phyloP scores from a whole-genome alignment of 2,888 invertebrate species.

The Phengaris arion region DNA sequence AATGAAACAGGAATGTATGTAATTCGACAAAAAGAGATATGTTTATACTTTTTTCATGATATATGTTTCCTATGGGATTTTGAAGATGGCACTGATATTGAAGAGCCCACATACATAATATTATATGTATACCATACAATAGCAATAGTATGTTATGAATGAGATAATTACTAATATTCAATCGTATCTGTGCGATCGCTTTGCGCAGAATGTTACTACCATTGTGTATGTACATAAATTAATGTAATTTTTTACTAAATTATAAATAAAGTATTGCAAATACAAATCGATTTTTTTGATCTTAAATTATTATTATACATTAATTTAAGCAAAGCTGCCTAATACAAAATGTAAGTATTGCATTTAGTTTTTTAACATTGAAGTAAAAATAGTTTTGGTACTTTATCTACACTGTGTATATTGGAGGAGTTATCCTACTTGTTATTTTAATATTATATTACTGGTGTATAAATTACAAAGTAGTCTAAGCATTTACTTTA shows the following conservation, averaged over 20 bases:
- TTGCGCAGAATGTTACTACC: slow-evolving; percentile 49
- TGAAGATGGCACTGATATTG: neutral
- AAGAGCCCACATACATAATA: neutral
- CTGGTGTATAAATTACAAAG: too few species aligned
- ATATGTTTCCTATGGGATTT: neutral
- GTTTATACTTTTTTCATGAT: neutral
- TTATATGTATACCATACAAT: slow-evolving; percentile 3
- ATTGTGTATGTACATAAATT: slow-evolving; percentile 67
- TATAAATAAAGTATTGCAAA: slow-evolving; percentile 68
- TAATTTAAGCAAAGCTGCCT: neutral
- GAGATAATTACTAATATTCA: slow-evolving; percentile 39
- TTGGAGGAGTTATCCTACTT: too few species aligned
- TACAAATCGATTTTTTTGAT: slow-evolving; percentile 52
- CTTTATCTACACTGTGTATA: too few species aligned
- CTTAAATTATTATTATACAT: neutral
- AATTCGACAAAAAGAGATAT: neutral
- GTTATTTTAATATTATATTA: too few species aligned
- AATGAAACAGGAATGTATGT: neutral
- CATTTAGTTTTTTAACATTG: neutral
- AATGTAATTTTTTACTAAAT: slow-evolving; percentile 76
- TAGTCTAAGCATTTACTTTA: too few species aligned
- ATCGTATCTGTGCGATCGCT: slow-evolving; percentile 55
- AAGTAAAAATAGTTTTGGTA: too few species aligned
- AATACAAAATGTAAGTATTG: slow-evolving; percentile 14
- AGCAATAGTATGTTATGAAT: slow-evolving; percentile 33